Evolutionary conservation across 30 jellyfish, hydroid and myxozoan species (phyloP).

Genomic region (Aurelia aurita complex sp. Pacific): DNA sequence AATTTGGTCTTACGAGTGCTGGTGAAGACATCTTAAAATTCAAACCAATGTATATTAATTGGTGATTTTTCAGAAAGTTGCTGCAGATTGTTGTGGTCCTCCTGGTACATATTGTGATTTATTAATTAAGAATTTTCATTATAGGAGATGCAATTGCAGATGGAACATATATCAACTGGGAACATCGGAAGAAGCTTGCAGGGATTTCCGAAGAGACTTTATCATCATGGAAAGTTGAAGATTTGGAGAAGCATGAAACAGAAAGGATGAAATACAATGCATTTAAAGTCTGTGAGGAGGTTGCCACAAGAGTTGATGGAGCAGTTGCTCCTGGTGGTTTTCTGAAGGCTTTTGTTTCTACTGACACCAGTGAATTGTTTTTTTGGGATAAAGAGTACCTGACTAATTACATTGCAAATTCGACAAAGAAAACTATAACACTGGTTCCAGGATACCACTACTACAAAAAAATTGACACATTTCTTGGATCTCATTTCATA

Average conservation of each 20-base stretch:
- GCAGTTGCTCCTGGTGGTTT: conserved; percentile 48
- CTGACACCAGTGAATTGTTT: conserved; percentile 18
- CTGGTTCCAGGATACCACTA: conserved; percentile 47
- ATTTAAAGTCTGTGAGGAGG: conserved; percentile 50
- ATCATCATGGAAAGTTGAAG: conserved; percentile 12
- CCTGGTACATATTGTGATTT: too few species aligned
- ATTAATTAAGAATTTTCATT: too few species aligned
- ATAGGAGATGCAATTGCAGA: conserved; percentile 8
- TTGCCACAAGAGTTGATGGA: conserved; percentile 28
- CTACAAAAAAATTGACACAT: conserved; percentile 9
- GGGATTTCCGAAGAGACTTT: not conserved
- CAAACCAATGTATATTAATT: too few species aligned
- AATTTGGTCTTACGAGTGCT: too few species aligned
- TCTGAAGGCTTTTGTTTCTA: conserved; percentile 14
- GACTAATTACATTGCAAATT: not conserved
- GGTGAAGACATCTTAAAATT: too few species aligned
- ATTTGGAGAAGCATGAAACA: conserved; percentile 17
- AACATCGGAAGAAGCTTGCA: conserved; percentile 20
- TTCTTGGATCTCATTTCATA: conserved; percentile 15
- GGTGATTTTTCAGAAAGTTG: too few species aligned
- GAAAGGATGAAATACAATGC: conserved; percentile 46
- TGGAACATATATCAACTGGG: conserved; percentile 20
- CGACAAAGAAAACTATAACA: not conserved
- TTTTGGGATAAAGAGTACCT: conserved; percentile 21
- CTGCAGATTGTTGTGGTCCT: too few species aligned